A percentile compares a stretch with the other conserved stretches of the same genome.
Evolutionary conservation across 2,888 invertebrate genomes (phyloP).

Genomic region (Nesidiocoris tenuis): DNA sequence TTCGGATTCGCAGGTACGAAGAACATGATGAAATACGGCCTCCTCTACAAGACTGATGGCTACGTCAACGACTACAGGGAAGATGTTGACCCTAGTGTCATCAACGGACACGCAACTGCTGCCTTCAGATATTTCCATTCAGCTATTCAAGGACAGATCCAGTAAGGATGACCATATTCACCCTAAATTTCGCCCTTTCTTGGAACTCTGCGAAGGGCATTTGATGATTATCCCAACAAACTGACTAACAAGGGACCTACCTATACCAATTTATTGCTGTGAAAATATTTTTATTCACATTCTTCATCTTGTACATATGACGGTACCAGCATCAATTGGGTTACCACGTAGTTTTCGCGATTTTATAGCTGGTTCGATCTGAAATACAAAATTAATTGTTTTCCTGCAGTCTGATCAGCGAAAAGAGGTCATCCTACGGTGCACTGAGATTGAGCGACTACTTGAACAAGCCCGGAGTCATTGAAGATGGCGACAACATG

Average conservation of each 20-base stretch:
- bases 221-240: too few relatives aligned
- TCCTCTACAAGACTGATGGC: conserved; percentile 62
- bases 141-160: conserved; percentile 66
- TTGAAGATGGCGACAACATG: conserved; percentile 66
- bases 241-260: too few relatives aligned
- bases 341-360: neutral
- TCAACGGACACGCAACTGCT: conserved; percentile 71
- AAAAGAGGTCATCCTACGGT: conserved; percentile 59
- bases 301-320: too few relatives aligned
- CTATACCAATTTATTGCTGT: neutral
- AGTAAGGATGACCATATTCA: too few relatives aligned
- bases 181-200: too few relatives aligned
- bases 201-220: too few relatives aligned
- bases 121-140: conserved; percentile 75
- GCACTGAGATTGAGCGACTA: conserved; percentile 69
- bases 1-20: conserved; percentile 55
- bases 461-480: conserved; percentile 66
- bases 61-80: conserved; percentile 69
- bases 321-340: too few relatives aligned
- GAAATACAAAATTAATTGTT: neutral
- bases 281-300: neutral
- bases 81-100: conserved; percentile 63
- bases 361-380: too few relatives aligned
- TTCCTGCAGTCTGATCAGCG: conserved; percentile 60
- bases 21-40: conserved; percentile 64